A percentile compares a stretch with the other conserved stretches of the same genome.
Evolutionary conservation across 2,888 invertebrate species (phyloP).

Genomic region (Fragum sueziense): DNA sequence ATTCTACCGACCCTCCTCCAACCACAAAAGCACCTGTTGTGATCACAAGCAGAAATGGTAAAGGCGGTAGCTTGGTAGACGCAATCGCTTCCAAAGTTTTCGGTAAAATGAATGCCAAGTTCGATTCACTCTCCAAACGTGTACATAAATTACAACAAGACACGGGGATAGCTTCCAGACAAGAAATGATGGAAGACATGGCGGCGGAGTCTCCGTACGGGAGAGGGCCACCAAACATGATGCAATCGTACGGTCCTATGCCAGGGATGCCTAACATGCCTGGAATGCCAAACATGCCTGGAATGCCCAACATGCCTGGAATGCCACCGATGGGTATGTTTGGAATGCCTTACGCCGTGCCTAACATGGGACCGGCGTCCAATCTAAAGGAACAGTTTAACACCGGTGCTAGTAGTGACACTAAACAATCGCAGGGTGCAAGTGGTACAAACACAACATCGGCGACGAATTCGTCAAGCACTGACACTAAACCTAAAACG

Average conservation of each 20-base stretch:
- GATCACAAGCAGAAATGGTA: background rate
- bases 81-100: background rate
- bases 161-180: background rate
- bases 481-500: background rate
- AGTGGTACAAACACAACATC: background rate
- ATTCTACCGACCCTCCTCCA: background rate
- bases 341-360: background rate
- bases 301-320: background rate
- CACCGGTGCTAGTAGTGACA: background rate
- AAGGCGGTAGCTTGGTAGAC: background rate
- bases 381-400: background rate
- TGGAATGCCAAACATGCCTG: background rate
- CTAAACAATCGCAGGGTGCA: background rate
- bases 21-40: background rate
- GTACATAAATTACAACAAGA: background rate
- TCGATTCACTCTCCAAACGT: background rate
- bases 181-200: background rate
- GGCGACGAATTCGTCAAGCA: background rate
- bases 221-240: background rate
- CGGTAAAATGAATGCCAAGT: constrained; percentile 9
- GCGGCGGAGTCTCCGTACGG: background rate
- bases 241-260: background rate
- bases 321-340: constrained; percentile 3
- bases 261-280: background rate
- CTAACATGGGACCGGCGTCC: background rate